Evolutionary conservation across 2,113 vertebrate genomes (phyloP).

Genomic region (Corythornis cristatus): DNA sequence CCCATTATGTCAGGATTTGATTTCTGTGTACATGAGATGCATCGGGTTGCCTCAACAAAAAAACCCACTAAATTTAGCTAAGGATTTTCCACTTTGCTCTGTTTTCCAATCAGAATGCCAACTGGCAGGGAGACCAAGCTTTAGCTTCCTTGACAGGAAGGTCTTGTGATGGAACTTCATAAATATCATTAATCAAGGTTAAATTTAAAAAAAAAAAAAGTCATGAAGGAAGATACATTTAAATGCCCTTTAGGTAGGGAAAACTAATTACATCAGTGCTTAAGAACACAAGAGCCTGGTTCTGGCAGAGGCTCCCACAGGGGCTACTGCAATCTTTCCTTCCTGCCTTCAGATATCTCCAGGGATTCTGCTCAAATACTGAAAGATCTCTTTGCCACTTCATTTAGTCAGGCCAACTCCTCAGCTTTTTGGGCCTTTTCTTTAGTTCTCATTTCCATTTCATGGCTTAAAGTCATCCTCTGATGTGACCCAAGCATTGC

Average conservation of each 20-base stretch:
- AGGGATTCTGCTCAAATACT: neutral
- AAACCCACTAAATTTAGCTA: neutral
- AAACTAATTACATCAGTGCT: neutral
- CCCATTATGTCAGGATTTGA: neutral
- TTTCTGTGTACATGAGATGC: neutral
- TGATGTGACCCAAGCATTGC: neutral
- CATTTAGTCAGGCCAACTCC: neutral
- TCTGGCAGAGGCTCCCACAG: neutral
- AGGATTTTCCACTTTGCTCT: conserved; percentile 63
- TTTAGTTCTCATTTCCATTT: neutral
- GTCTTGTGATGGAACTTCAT: conserved; percentile 27
- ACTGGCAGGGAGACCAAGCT: conserved; percentile 57
- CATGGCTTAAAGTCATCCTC: neutral
- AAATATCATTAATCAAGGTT: conserved; percentile 49
- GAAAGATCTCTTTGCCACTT: neutral
- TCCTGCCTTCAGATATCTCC: neutral
- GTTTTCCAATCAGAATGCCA: conserved; percentile 73
- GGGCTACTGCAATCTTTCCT: neutral
- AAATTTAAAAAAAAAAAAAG: neutral
- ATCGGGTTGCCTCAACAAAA: conserved; percentile 2
- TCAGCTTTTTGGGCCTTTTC: neutral
- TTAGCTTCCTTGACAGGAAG: conserved; percentile 71
- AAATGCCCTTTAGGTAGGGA: neutral
- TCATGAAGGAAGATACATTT: neutral
- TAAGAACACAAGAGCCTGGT: neutral